Evolutionary conservation across 2,888 invertebrate genomes (phyloP).

Genomic region (Nowickia ferox): DNA sequence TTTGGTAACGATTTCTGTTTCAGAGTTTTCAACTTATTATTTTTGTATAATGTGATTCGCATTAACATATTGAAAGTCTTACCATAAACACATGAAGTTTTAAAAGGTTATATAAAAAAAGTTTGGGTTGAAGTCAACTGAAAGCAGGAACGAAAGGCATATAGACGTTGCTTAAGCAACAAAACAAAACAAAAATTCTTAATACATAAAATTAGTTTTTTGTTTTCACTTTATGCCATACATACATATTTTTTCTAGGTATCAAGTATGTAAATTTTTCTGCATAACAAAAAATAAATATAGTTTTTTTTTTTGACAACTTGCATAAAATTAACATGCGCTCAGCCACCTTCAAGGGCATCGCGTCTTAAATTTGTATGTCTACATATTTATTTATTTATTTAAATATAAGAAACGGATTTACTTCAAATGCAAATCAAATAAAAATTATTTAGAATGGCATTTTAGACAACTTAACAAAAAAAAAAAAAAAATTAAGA

Average conservation of each 20-base stretch:
- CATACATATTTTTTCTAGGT: not conserved
- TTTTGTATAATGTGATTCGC: no score
- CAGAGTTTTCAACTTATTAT: no score
- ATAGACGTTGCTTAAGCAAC: no score
- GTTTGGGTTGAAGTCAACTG: no score
- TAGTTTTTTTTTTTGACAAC: conserved; percentile 51
- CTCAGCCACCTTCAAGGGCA: conserved; percentile 62
- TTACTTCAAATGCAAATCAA: conserved; percentile 67
- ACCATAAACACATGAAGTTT: no score
- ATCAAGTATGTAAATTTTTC: not conserved
- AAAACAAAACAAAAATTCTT: no score
- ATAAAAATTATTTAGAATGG: conserved; percentile 64
- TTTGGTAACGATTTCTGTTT: no score
- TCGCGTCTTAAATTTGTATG: conserved; percentile 31
- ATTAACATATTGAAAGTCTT: no score
- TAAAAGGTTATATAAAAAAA: no score
- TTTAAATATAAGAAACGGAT: conserved; percentile 50
- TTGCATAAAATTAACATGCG: conserved; percentile 9
- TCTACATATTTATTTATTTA: not conserved
- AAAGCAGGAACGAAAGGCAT: no score
- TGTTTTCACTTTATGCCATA: not conserved
- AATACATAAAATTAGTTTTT: not conserved
- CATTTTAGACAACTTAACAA: conserved; percentile 53
- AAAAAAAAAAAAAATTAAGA: not conserved
- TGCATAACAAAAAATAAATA: not conserved